Evolutionary conservation across 2,113 vertebrate species (phyloP).

Genomic region (Sus scrofa): T2T-Sscrofa CM000818.6:105396001-105396500

Average conservation of each 20-base stretch:
- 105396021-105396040: constrained; percentile 44
- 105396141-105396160: constrained; percentile 16
- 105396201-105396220: not conserved
- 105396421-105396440: not conserved
- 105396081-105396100: constrained; percentile 60
- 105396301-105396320: not conserved
- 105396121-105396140: constrained; percentile 37
- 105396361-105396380: not conserved
- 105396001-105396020: constrained; percentile 38
- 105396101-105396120: constrained; percentile 36
- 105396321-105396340: not conserved
- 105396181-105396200: not conserved
- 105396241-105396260: not conserved
- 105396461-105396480: not conserved
- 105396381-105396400: not conserved
- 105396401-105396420: not conserved
- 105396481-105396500: not conserved
- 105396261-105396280: not conserved
- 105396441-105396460: not conserved
- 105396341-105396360: not conserved
- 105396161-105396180: constrained; percentile 28
- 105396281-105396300: accelerated
- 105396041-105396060: constrained; percentile 48
- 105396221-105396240: not conserved
- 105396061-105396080: constrained; percentile 61